phyloP scores from a whole-genome alignment of 2,797 vertebrate species.

The Sebastes taczanowskii region DNA sequence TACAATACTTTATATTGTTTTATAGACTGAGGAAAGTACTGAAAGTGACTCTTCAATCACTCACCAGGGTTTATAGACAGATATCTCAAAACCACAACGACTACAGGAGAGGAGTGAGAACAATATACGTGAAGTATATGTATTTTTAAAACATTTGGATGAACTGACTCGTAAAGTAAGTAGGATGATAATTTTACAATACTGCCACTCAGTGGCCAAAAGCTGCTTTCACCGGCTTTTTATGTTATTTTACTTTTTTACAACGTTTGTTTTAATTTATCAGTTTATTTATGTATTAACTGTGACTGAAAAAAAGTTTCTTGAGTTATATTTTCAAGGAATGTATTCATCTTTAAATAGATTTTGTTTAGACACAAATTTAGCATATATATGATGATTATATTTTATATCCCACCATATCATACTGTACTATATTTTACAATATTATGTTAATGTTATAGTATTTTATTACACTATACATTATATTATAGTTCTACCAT shows the following conservation, averaged over 20 bases:
- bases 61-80: background rate
- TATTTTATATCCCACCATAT: no score
- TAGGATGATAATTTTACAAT: background rate
- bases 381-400: no score
- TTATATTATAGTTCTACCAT: no score
- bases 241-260: background rate
- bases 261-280: background rate
- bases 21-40: background rate
- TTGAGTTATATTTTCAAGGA: background rate
- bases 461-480: no score
- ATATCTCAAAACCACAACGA: background rate
- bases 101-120: background rate
- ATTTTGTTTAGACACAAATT: background rate
- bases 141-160: background rate
- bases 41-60: background rate
- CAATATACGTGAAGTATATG: background rate
- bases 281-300: background rate
- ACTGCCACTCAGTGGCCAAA: constrained; percentile 40
- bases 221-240: background rate
- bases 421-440: no score
- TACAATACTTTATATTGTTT: background rate
- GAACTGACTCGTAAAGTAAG: background rate
- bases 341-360: background rate
- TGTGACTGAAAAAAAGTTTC: background rate
- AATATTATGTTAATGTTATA: no score